These are phyloP conservation scores for Trachelus troglodyta DNA, from an alignment of 2,888 invertebrate genomes.

Conservation along the genomic window DNA sequence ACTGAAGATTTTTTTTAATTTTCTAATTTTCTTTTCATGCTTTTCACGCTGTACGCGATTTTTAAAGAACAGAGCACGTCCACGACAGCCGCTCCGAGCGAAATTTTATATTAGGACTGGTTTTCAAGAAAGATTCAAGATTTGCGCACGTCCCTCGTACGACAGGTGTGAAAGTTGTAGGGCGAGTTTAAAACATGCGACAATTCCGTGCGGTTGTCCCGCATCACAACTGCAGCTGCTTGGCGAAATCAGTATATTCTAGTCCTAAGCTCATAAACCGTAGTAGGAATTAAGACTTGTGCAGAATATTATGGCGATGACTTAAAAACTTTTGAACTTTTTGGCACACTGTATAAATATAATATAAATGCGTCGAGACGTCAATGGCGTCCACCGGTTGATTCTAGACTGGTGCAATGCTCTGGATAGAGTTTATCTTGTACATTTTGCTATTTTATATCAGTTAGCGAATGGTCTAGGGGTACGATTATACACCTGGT, in stretches of 20 bases:
- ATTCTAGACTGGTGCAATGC: slow-evolving; percentile 9
- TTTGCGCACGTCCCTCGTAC: not conserved
- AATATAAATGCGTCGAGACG: not conserved
- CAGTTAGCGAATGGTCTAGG: slow-evolving; percentile 63
- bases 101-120: not conserved
- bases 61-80: not conserved
- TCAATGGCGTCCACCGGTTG: not conserved
- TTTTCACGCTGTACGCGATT: not conserved
- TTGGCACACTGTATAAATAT: not conserved
- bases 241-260: not conserved
- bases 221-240: not conserved
- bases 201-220: not conserved
- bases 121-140: not conserved
- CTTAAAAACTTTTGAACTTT: not conserved
- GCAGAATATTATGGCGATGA: not conserved
- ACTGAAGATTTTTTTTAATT: not conserved
- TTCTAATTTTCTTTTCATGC: not conserved
- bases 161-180: not conserved
- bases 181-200: not conserved
- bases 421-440: slow-evolving; percentile 37
- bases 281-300: not conserved
- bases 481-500: slow-evolving; percentile 50
- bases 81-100: not conserved
- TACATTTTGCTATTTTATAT: slow-evolving; percentile 47
- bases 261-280: not conserved